These are phyloP conservation scores for Eristalinus aeneus DNA, from an alignment of 2,888 invertebrate species.

Conservation along the genomic window DNA sequence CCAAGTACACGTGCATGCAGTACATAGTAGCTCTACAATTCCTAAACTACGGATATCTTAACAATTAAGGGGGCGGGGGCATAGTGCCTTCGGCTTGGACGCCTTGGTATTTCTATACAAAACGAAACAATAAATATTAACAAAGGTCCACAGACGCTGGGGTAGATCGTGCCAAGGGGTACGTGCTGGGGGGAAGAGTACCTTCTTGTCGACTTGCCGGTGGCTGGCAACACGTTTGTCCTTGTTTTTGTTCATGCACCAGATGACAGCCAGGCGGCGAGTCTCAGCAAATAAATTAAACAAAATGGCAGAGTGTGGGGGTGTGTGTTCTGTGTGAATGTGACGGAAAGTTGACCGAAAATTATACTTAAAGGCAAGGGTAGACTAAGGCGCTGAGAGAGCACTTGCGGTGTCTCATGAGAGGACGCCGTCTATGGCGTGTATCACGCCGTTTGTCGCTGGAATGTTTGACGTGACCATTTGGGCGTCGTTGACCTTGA, in stretches of 20 bases:
- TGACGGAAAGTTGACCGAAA: conserved; percentile 19
- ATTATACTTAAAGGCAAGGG: conserved; percentile 53
- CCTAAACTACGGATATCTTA: neutral
- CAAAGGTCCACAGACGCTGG: neutral
- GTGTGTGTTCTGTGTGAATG: conserved; percentile 15
- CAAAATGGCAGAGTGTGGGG: conserved; percentile 48
- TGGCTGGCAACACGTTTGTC: neutral
- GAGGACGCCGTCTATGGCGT: conserved; percentile 88
- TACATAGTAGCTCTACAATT: neutral
- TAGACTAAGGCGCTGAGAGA: conserved; percentile 31
- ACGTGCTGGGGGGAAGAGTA: neutral
- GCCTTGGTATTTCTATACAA: neutral
- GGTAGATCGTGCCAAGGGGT: neutral
- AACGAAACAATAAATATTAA: neutral
- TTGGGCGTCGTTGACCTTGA: conserved; percentile 91
- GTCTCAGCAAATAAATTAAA: conserved; percentile 42
- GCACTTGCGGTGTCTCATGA: conserved; percentile 78
- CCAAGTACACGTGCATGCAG: neutral
- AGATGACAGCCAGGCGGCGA: conserved; percentile 48
- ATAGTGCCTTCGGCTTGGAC: neutral
- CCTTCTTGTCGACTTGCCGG: neutral
- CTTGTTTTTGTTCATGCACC: conserved; percentile 30
- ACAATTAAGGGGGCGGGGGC: neutral
- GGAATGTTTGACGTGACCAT: conserved; percentile 93
- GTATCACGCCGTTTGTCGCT: conserved; percentile 93